These are phyloP conservation scores for Tachina lurida DNA, from an alignment of 2,888 invertebrate genomes.

Conservation along the genomic window DNA sequence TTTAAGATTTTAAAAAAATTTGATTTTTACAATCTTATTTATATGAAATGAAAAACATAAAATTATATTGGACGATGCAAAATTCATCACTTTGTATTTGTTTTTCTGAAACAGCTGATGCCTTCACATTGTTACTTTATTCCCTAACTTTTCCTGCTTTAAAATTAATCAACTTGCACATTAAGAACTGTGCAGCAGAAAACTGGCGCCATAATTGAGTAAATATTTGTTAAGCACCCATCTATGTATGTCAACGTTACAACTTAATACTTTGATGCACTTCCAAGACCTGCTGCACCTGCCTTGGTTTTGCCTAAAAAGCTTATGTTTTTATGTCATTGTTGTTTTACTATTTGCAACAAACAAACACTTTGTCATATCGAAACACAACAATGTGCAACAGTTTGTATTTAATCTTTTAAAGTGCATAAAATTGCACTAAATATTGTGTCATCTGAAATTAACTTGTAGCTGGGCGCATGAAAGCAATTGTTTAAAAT, in stretches of 20 bases:
- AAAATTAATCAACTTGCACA: background rate
- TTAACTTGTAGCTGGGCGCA: conserved; percentile 3
- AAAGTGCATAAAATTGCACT: conserved; percentile 31
- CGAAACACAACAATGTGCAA: conserved; percentile 24
- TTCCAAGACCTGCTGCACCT: background rate
- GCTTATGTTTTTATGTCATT: conserved; percentile 26
- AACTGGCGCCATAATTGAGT: background rate
- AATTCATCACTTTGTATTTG: too few relatives aligned
- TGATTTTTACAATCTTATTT: too few relatives aligned
- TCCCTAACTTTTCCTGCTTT: background rate
- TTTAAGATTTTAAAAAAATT: too few relatives aligned
- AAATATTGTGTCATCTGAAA: conserved; percentile 46
- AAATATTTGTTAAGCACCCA: conserved; percentile 21
- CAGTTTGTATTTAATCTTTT: conserved; percentile 57
- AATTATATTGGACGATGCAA: too few relatives aligned
- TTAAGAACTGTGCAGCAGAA: background rate
- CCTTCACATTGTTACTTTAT: background rate
- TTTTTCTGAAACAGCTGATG: too few relatives aligned
- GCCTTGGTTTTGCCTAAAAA: conserved; percentile 2
- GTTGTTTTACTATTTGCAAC: conserved; percentile 14
- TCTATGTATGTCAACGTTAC: conserved; percentile 30
- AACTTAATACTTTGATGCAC: conserved; percentile 40
- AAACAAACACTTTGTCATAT: conserved; percentile 22
- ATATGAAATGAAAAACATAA: too few relatives aligned
- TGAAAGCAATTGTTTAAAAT: conserved; percentile 34